Evolutionary conservation across 2,113 vertebrate genomes (phyloP).

Genomic region (Urocynchramus pylzowi): DNA sequence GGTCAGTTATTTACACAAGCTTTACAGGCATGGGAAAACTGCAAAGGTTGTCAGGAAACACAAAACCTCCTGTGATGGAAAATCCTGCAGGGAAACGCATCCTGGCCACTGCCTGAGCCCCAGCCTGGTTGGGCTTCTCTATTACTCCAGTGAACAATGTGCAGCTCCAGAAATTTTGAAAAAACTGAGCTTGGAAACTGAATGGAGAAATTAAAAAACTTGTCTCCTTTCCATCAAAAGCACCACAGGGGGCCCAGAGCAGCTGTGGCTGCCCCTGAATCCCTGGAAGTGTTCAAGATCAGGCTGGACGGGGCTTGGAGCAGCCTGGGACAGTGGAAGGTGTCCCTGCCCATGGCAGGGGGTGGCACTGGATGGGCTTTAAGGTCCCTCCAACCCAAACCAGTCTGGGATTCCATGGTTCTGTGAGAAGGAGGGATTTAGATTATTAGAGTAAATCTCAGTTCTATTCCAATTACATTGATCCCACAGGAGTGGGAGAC

Average conservation of each 20-base stretch:
- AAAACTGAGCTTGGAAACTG: not conserved
- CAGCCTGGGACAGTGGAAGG: rapidly evolving
- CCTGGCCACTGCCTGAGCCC: not conserved
- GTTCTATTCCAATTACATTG: not conserved
- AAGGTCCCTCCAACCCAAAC: not conserved
- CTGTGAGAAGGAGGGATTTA: not conserved
- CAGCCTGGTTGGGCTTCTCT: not conserved
- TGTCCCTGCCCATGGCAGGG: not conserved
- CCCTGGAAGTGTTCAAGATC: rapidly evolving
- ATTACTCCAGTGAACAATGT: not conserved
- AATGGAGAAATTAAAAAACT: not conserved
- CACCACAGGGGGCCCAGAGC: not conserved
- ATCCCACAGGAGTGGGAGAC: not conserved
- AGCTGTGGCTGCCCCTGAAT: not conserved
- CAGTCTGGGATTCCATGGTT: not conserved
- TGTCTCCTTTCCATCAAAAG: not conserved
- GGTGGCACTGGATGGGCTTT: not conserved
- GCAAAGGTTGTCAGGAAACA: not conserved
- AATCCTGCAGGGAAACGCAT: not conserved
- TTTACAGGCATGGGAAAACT: not conserved
- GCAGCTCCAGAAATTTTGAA: not conserved
- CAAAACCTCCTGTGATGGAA: not conserved
- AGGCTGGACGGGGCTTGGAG: rapidly evolving
- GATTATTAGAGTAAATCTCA: not conserved
- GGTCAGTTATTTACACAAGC: not conserved